Base-by-base conservation (phyloP, 2,888 invertebrate genomes). In the Heliconius ethilla region DNA sequence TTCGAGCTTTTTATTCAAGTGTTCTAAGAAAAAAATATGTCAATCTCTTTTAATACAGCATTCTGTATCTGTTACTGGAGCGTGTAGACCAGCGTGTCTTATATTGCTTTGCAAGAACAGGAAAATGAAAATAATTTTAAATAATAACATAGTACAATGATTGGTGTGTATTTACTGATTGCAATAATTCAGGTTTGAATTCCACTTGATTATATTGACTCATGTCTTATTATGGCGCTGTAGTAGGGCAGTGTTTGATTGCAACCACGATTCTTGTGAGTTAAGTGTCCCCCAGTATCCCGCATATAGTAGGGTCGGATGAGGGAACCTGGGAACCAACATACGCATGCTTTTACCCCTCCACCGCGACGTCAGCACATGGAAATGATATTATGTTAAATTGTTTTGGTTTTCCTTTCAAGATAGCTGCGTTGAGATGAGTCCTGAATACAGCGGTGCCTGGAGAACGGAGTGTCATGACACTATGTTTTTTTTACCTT, bases 41-140 rank as follows among this genome's bases (percentile, higher is more conserved):
- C 11, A 62, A 62, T 62, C n/a, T 62, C n/a, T 62, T 62, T 62
- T n/a, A 13, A 25, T 13, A 25, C 5, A 62, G 4, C n/a, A 13
- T 62, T 59, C n/a, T 25, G 10, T 25, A 62, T 62, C 25, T 62
- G n/a, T 62, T 10, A 62, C 59, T 62, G 10, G 59, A 25, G n/a
- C n/a, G 59, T n/a, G 59, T 62, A 62, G 59, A 59, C 7, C 55
- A 59, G 1, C 59, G 59, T 29, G 5, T 29, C 33, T 33, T 22
- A 25, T 25, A 59, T 59, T 10, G 25, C n/a, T 10, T 25, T n/a
- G n/a, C 22, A n/a, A 25, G 25, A 59, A n/a, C 22, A 25, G 25
- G 11, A n/a, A 62, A 25, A 59, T 59, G 59, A n/a, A 59, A 62
- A 62, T 62, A 62, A 62, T 62, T 62, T 62, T 62, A 62, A 62